Conservation (phyloP, 1,140 invertebrate species). For the Drosophila lini region DNA sequence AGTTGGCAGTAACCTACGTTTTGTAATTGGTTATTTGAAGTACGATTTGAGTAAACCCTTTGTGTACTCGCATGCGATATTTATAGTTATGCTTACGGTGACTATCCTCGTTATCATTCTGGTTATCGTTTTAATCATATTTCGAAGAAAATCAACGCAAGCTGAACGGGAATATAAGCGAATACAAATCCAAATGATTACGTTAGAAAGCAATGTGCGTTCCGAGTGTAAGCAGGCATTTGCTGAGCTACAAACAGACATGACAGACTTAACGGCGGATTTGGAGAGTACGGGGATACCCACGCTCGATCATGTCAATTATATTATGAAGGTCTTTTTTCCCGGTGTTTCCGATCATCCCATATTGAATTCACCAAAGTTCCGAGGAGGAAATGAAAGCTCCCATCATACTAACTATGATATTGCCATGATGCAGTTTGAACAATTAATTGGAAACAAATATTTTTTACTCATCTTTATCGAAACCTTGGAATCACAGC, state of each 20-base stretch:
- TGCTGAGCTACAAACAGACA: constrained; percentile 99
- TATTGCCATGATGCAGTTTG: constrained; percentile 97
- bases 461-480: constrained; percentile 96
- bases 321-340: constrained; percentile 99
- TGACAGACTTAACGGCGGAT: constrained; percentile 98
- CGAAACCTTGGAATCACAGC: constrained; percentile 95
- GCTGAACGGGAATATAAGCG: constrained; percentile 98
- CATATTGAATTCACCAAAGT: constrained; percentile 93
- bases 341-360: constrained; percentile 97
- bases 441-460: constrained; percentile 96
- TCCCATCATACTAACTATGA: constrained; percentile 94
- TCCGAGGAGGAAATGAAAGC: constrained; percentile 83
- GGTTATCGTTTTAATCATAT: constrained; percentile 93
- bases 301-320: constrained; percentile 97
- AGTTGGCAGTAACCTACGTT: constrained; percentile 93
- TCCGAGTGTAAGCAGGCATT: constrained; percentile 99
- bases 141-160: constrained; percentile 96
- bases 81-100: constrained; percentile 92
- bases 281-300: constrained; percentile 98
- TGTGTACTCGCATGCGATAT: constrained; percentile 93
- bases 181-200: constrained; percentile 99
- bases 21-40: constrained; percentile 93
- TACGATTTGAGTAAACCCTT: constrained; percentile 95
- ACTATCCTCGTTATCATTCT: constrained; percentile 93
- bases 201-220: constrained; percentile 98